Base-by-base conservation (phyloP, 2,888 invertebrate genomes). In the Dryomyza anilis region DNA sequence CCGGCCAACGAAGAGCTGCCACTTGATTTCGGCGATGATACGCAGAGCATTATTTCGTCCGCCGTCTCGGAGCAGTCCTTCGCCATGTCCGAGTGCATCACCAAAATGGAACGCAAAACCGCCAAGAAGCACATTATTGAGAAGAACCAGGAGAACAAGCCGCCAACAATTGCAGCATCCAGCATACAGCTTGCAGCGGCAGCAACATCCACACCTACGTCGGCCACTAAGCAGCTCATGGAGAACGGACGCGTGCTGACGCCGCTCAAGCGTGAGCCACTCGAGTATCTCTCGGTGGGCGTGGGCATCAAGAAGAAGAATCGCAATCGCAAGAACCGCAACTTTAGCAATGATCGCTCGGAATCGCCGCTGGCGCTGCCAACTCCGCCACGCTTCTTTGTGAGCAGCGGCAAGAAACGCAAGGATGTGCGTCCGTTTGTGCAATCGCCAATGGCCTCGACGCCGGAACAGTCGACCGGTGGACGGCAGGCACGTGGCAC, bases 11-110 rank as follows among this genome's bases (percentile, higher is more conserved):
- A 90, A 71, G 88, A 89, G 6, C 88, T 89, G 55, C 88, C 89
- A 55, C 73, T 75, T 8, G 89, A 88, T 74, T 83, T 81, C 62
- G 80, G 73, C 58, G 83, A 83, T 57, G 92, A 92, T 75, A 88
- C 88, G 19, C 91, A 91, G 72, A 92, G 92, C 81, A 86, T 92
- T 46, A 85, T 91, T 70, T 92, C 92, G 16, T 91, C 92, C 33
- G 89, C 87, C 14, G 87, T 92, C 81, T 92, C 92, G 58, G 89
- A 89, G 83, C 86, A 88, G 75, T 90, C 91, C 63, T 86, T 89
- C 80, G 88, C 88, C 77, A 87, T 89, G 81, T 88, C 87, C 71
- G 91, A 91, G 76, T 86, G 89, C 30, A 87, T 89, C 23, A 85
- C 87, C 73, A 78, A 85, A 55, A 85, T 87, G 39, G 85, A 89